Evolutionary conservation across 2,888 invertebrate genomes (phyloP).

Genomic region (Mythimna pallens): DNA sequence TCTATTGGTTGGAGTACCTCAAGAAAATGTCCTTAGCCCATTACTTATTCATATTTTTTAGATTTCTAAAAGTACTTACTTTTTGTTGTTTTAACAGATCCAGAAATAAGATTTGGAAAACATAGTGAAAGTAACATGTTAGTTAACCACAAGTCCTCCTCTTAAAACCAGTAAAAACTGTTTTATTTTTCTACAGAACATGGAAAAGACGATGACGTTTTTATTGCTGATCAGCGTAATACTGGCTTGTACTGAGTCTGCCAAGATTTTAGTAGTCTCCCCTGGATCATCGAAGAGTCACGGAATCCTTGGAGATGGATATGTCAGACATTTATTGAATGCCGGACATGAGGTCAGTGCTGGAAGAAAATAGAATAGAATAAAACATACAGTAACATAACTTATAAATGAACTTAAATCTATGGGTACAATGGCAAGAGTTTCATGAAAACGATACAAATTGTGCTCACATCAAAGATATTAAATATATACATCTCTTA

Average conservation of each 20-base stretch:
- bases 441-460: too few relatives aligned
- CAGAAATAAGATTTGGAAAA: neutral
- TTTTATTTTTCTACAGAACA: conserved; percentile 15
- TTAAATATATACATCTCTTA: too few relatives aligned
- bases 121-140: neutral
- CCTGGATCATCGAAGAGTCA: conserved; percentile 72
- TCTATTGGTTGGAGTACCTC: neutral
- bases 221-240: conserved; percentile 35
- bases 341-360: conserved; percentile 74
- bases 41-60: neutral
- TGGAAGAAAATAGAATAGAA: neutral
- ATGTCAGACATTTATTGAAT: conserved; percentile 66
- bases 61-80: neutral
- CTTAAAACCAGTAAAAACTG: neutral
- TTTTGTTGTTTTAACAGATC: neutral
- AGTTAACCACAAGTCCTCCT: neutral
- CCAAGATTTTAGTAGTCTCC: conserved; percentile 69
- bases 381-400: too few relatives aligned
- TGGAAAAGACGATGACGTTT: conserved; percentile 3
- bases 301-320: conserved; percentile 68
- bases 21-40: neutral
- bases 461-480: too few relatives aligned
- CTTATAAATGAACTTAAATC: too few relatives aligned
- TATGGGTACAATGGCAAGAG: too few relatives aligned
- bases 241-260: conserved; percentile 50